phyloP scores from a whole-genome alignment of 1,140 invertebrate species.

The Trichoplusia ni region DNA sequence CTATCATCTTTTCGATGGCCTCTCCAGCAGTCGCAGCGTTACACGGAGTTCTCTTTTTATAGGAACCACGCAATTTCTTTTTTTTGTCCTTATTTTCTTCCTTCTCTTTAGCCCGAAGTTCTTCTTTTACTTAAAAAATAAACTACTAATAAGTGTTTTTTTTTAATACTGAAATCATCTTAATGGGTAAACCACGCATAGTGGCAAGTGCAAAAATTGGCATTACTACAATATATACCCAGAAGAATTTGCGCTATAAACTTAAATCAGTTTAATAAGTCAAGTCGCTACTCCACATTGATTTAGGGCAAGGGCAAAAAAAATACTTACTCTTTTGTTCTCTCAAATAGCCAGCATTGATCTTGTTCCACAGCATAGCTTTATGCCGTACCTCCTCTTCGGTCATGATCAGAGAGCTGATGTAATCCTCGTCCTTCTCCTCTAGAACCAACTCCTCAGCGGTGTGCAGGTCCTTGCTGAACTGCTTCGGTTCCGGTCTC shows the following conservation, averaged over 20 bases:
- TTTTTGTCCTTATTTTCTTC: slow-evolving; percentile 91
- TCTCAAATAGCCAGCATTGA: slow-evolving; percentile 92
- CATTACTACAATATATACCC: too few species aligned
- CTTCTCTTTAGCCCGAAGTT: slow-evolving; percentile 86
- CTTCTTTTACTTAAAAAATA: slow-evolving; percentile 87
- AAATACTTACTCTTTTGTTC: slow-evolving; percentile 87
- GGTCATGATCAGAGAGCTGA: slow-evolving; percentile 93
- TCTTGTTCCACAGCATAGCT: slow-evolving; percentile 90
- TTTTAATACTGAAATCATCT: neutral
- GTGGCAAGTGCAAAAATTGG: too few species aligned
- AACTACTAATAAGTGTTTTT: too few species aligned
- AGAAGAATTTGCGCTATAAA: too few species aligned
- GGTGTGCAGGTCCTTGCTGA: slow-evolving; percentile 53
- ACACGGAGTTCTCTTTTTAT: slow-evolving; percentile 83
- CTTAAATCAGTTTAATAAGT: too few species aligned
- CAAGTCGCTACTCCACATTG: too few species aligned
- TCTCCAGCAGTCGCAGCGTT: slow-evolving; percentile 92
- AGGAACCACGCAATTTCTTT: slow-evolving; percentile 81
- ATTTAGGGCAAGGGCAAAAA: neutral
- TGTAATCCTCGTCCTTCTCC: slow-evolving; percentile 96
- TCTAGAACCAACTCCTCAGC: slow-evolving; percentile 90
- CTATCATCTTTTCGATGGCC: slow-evolving; percentile 96
- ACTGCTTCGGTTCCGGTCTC: slow-evolving; percentile 62
- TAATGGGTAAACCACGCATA: too few species aligned
- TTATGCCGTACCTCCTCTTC: slow-evolving; percentile 91